Percentiles rank a stretch among this genome's conserved stretches.
Conservation (phyloP, 2,113 vertebrate species). For the Zosterops borbonicus region DNA sequence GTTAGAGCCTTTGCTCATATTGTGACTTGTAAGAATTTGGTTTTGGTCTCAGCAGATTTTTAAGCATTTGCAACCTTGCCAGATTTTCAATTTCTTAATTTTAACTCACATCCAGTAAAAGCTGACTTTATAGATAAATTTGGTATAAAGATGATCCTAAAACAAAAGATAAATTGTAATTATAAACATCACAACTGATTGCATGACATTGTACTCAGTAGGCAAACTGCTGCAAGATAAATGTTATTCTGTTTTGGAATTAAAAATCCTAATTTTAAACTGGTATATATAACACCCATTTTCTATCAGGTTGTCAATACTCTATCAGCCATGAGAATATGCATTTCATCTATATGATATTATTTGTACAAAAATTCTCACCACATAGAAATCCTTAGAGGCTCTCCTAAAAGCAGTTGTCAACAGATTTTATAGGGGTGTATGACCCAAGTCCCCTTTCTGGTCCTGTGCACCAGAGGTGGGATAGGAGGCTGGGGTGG, state of each 20-base stretch:
- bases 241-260: background rate
- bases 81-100: background rate
- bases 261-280: background rate
- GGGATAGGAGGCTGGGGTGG: fast-evolving
- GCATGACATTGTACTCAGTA: background rate
- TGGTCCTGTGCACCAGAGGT: background rate
- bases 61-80: background rate
- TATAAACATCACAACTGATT: background rate
- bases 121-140: background rate
- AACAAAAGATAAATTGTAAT: background rate
- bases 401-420: background rate
- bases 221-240: background rate
- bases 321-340: background rate
- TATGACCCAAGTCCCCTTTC: background rate
- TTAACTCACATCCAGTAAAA: background rate
- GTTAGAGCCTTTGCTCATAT: background rate
- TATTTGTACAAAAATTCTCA: background rate
- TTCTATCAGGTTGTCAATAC: background rate
- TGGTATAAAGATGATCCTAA: background rate
- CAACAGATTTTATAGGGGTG: background rate
- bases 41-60: background rate
- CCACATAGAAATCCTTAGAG: background rate
- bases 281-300: background rate
- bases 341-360: background rate
- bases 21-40: background rate